Evolutionary conservation across 2,888 invertebrate genomes (phyloP).

Genomic region (Drosophila anomelani): DNA sequence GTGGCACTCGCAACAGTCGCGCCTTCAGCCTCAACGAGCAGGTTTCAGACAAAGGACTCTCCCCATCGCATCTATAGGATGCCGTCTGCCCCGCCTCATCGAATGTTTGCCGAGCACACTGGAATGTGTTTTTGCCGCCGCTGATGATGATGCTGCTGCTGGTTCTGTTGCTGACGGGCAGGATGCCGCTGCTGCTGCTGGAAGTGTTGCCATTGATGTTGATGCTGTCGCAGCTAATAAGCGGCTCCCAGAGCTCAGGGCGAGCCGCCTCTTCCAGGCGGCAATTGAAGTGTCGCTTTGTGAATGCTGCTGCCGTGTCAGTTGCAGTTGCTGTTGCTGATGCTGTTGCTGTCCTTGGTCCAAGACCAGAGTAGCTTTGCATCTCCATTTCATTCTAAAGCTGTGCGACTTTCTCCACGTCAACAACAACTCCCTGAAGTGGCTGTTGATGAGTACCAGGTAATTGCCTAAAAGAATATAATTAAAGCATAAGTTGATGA

Average conservation of each 20-base stretch:
- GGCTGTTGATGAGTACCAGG: slow-evolving; percentile 10
- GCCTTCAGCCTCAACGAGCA: slow-evolving; percentile 67
- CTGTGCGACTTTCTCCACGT: slow-evolving; percentile 62
- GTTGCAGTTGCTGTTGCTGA: slow-evolving; percentile 34
- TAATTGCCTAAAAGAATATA: slow-evolving; percentile 18
- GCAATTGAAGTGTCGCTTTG: slow-evolving; percentile 65
- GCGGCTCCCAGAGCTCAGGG: slow-evolving; percentile 71
- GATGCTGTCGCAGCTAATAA: slow-evolving; percentile 70
- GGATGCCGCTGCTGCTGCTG: slow-evolving; percentile 34
- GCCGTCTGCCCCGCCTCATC: slow-evolving; percentile 62
- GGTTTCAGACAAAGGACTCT: slow-evolving; percentile 32
- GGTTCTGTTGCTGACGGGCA: not conserved
- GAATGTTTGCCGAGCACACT: slow-evolving; percentile 78
- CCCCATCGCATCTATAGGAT: slow-evolving; percentile 68
- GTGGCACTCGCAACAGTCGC: slow-evolving; percentile 71
- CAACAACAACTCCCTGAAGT: slow-evolving; percentile 28
- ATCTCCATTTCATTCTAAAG: slow-evolving; percentile 85
- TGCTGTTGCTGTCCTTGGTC: slow-evolving; percentile 74
- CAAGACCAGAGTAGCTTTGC: slow-evolving; percentile 82
- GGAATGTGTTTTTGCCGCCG: slow-evolving; percentile 74
- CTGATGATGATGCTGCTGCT: slow-evolving; percentile 44
- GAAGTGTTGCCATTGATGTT: slow-evolving; percentile 17
- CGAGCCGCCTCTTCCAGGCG: slow-evolving; percentile 67
- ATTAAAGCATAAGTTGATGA: not conserved
- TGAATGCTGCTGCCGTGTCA: slow-evolving; percentile 46